Base-by-base conservation (phyloP, 2,797 vertebrate genomes). In the Acrossocheilus wenchowensis region DNA sequence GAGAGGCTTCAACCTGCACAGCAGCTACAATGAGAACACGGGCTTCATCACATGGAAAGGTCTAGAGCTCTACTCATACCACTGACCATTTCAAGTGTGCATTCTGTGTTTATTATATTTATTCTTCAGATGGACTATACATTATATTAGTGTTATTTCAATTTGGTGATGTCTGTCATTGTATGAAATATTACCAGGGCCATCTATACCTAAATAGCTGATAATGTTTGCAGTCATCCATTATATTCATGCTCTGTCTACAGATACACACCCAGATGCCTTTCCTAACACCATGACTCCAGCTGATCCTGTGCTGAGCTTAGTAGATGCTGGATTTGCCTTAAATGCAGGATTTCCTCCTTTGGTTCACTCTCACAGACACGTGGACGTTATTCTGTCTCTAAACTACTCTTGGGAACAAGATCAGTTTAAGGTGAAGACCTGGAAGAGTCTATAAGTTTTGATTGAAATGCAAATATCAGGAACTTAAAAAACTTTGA, bases 261-360 rank as follows among this genome's bases (percentile, higher is more conserved):
- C 85, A 98, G 97, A 91, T 2, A 90, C 74, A 41, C 95, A 97
- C 75, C 93, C 90, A 17, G 97, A 97, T 54, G 91, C 95, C 0
- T 95, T 95, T 89, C 96, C 97, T 21, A 97, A 97, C 82, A 83
- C 90, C 34, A 91, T 98, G 89, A 97, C 96, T 0, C 97, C 96
- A 8, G 93, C 93, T 90, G 91, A 93, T 88, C 87, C 94, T 34
- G 92, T 77, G 48, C 92, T 97, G 14, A 90, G 87, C 68, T 91
- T 97, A 85, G 95, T 97, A 73, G 97, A 97, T 48, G 93, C 95
- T 54, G 97, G 96, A 23, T 95, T 96, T 84, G 94, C 93, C 69
- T 95, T 96, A 87, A 98, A 97, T 83, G 93, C 95, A 10, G 95
- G 95, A 0, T 96, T 96, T 88, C 93, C 94, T 0, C 93, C 97